Evolutionary conservation across 2,113 vertebrate genomes (phyloP), one percentile per base, ranked within the genome.

Genomic region (Podarcis raffonei): DNA sequence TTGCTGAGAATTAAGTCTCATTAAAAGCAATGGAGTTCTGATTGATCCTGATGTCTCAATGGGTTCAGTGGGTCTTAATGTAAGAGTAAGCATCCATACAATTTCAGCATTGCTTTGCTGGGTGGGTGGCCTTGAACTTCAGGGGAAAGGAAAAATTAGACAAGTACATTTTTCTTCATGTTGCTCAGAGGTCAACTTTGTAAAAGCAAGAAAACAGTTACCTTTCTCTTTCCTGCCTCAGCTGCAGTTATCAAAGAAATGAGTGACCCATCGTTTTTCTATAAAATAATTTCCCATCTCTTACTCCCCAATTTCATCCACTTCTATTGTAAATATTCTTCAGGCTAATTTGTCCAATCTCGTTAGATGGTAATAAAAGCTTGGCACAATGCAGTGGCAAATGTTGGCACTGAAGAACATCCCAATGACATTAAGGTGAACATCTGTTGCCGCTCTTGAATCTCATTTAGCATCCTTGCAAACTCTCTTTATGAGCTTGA

Each of bases 291-390:
- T 85, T 69, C 35, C 80, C 53, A 18, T 66, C 69, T 82, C 35
- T 59, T 75, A 7, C 32, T 42, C 25, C 77, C 37, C 22, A 68
- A 37, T 53, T 86, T 72, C 59, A n/a, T 77, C 23, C 48, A 75
- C 71, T 65, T 86, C 48, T 23, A n/a, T 66, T 91, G 6, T 65
- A 25, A 76, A 90, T 85, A 82, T 82, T 89, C 48, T 79, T 71
- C 37, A 48, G 65, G 79, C 23, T 89, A 77, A 76, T 77, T 30
- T 82, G 59, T 75, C 20, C 37, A 66, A 86, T 83, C 48, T 90
- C 66, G 35, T 13, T 68, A 69, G 37, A 75, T n/a, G 84, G 85
- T 85, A 89, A 68, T 83, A 86, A 83, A 53, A 77, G 27, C 27
- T 83, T 83, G 62, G 75, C 30, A 91, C 9, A 82, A 89, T 68